Base-by-base conservation (phyloP, 2,113 vertebrate species). In the Oncorhynchus tshawytscha region DNA sequence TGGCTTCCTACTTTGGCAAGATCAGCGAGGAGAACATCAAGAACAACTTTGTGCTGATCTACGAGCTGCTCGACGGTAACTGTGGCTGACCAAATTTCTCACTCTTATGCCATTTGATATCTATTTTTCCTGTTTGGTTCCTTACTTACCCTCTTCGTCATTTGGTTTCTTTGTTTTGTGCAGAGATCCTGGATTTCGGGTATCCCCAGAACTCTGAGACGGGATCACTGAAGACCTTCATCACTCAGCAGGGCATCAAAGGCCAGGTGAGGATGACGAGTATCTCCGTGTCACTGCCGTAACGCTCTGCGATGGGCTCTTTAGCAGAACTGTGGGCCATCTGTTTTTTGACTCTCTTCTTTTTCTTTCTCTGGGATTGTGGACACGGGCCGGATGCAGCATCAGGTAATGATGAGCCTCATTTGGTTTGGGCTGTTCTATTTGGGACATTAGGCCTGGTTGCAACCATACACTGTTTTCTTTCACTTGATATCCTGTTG, bases 11-110 rank as follows among this genome's bases (percentile, higher is more conserved):
- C 89, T 99, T 99, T 0, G 98, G 97, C 90, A 99, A 99, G 93
- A 99, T 99, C 94, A 99, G 97, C 0, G 97, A 99, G 83, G 98
- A 99, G 90, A 99, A 99, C 92, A 99, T 99, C 92, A 99, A 99
- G 92, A 99, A 99, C 94, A 99, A 99, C 94, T 99, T 99, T 18
- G 98, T 99, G 86, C 94, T 99, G 82, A 99, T 99, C 91, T 99
- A 99, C 8, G 98, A 99, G 91, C 94, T 99, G 49, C 92, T 99
- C 87, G 98, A 99, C 45, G 98, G 98, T 99, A 90, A 93, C 24
- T 6, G 2, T 5, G 27, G 49, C 8, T 9, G 22, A 54, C 25
- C 3, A 8, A 93, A 34, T 22, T 3, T 39, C 13, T 48, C 3
- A 2, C 34, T 1, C 51, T 76, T 73, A 80, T 81, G 49, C 27